Conservation (phyloP, 1,140 invertebrate genomes). For the Uloborus diversus region DNA sequence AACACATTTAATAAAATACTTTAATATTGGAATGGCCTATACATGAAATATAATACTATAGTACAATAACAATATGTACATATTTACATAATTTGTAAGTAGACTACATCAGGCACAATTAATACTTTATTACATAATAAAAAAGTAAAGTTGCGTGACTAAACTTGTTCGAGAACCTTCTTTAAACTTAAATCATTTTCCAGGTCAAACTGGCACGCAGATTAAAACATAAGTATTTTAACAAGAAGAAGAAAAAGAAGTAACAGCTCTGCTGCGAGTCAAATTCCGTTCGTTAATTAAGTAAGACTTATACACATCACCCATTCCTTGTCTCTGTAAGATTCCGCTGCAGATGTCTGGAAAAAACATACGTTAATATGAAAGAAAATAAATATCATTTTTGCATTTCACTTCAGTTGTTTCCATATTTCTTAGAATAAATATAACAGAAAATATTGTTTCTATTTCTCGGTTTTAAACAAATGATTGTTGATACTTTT, state of each 20-base stretch:
- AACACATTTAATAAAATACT: slow-evolving; percentile 41
- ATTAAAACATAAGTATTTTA: background rate
- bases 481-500: no score
- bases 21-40: slow-evolving; percentile 41
- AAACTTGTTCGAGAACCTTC: no score
- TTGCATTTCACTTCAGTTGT: no score
- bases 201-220: no score
- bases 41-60: slow-evolving; percentile 35
- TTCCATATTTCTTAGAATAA: background rate
- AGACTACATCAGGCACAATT: slow-evolving; percentile 32
- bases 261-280: slow-evolving; percentile 18
- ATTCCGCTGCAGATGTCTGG: slow-evolving; percentile 7
- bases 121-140: background rate
- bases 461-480: background rate
- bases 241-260: background rate
- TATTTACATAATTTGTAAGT: slow-evolving; percentile 41
- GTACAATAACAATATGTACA: slow-evolving; percentile 54
- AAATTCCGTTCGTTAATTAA: slow-evolving; percentile 31
- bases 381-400: no score
- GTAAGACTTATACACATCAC: no score
- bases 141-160: background rate
- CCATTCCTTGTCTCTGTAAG: background rate
- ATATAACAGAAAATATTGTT: background rate
- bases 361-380: no score
- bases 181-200: no score